phyloP scores from a whole-genome alignment of 2,888 invertebrate genomes.

The Macaria notata region DNA sequence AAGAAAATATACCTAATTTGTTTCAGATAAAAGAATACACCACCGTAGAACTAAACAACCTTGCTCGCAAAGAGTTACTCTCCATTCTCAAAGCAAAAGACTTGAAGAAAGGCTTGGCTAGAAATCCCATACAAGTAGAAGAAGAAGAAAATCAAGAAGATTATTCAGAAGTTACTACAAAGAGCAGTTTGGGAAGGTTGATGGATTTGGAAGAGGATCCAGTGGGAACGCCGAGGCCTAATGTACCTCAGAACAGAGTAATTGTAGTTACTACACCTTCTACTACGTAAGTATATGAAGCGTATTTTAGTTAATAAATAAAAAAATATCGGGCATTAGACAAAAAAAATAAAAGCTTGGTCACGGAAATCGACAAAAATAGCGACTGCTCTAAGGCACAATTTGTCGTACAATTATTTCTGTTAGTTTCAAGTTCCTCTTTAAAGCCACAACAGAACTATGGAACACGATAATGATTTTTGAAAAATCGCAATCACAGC shows the following conservation, averaged over 20 bases:
- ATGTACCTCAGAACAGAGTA: conserved; percentile 61
- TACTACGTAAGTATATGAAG: conserved; percentile 38
- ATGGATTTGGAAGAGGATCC: conserved; percentile 71
- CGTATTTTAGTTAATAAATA: too few species aligned
- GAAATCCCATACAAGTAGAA: conserved; percentile 35
- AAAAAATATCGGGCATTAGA: too few species aligned
- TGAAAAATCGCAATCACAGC: too few species aligned
- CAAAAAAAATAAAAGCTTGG: too few species aligned
- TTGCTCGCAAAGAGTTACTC: conserved; percentile 61
- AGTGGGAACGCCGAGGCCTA: conserved; percentile 59
- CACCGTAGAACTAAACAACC: conserved; percentile 65
- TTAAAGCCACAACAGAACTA: too few species aligned
- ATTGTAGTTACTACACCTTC: conserved; percentile 57
- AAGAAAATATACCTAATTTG: not conserved
- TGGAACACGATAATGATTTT: too few species aligned
- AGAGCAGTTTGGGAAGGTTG: conserved; percentile 50
- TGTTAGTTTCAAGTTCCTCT: too few species aligned
- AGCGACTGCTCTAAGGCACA: too few species aligned
- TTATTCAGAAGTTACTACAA: conserved; percentile 41
- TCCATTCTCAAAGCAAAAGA: conserved; percentile 52
- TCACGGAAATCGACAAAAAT: too few species aligned
- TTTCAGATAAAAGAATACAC: conserved; percentile 70
- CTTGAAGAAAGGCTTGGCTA: conserved; percentile 46
- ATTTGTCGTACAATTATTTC: too few species aligned
- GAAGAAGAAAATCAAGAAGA: conserved; percentile 28